Base-by-base conservation (phyloP, 2,113 vertebrate genomes). In the Zingel zingel region DNA sequence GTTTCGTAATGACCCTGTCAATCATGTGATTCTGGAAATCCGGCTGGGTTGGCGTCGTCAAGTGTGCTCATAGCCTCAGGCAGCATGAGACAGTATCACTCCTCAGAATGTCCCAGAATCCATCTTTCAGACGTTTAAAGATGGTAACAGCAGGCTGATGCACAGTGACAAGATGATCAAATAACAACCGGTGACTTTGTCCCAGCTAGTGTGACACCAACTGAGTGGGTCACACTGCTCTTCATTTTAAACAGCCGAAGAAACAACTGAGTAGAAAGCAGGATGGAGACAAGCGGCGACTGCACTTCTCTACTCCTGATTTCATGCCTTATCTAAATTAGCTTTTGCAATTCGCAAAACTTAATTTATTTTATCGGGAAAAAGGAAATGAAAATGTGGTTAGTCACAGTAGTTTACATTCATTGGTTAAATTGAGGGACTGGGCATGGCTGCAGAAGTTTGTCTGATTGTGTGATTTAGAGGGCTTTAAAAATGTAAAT, bases 271-370 rank as follows among this genome's bases (percentile, higher is more conserved):
- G 33, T 18, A 57, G 19, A 33, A 23, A 57, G 33, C 39, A n/a
- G 51, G 65, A 78, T 54, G 30, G 51, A 75, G 64, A 56, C 36
- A 18, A 27, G 21, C 9, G 2, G 10, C 30, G 47, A 8, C 51
- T 66, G 50, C 63, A 11, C 39, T 43, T 11, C 10, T 43, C 39
- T 43, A 10, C 59, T 48, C 65, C 67, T 15, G 75, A 89, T 85
- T 82, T 71, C 9, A 65, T 33, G 61, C 43, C 89, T 92, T 90
- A 92, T 93, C 90, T 93, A 88, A 91, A 93, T 90, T 66, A 88
- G 79, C 64, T 88, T 81, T 61, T 81, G 54, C 69, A 65, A 76
- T 83, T 90, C 27, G 71, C 82, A 76, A 72, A 82, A 87, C 79
- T 85, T 88, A 74, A 92, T 92, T 92, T 82, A 65, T 74, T 83